Evolutionary conservation across 2,113 vertebrate genomes (phyloP), one percentile per base, ranked within the genome.

Genomic region (Coturnix japonica): DNA sequence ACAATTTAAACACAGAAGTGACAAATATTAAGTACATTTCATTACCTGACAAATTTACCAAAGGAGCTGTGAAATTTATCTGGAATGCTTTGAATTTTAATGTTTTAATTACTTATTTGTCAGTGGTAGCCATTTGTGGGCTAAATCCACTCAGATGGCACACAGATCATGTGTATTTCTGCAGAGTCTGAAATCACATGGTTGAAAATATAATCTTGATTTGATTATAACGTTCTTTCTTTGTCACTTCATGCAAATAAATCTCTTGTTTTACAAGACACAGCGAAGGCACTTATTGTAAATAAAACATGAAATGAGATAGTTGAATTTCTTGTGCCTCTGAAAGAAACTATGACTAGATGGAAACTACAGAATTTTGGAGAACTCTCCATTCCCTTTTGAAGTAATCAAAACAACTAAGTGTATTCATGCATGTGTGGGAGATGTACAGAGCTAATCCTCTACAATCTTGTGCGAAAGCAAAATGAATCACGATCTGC

Each of bases 401-500:
- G n/a, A 88, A 91, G 11, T 9, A 60, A 87, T 63, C 37, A 77
- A 79, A 93, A 66, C 18, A 85, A 85, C 15, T 1, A 12, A 81
- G 28, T 18, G 33, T 65, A 44, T 35, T 17, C 1, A 1, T 39
- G 47, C 66, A 47, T 78, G 23, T 51, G 30, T 26, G 67, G 5
- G 47, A 43, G 23, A 77, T 18, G 19, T 39, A 69, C 31, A 86
- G 63, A 86, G 22, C 46, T 73, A 90, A 90, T 73, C 74, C 70
- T 89, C 74, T 66, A 70, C 79, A 85, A 64, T 59, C 35, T 60
- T 47, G 25, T 67, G 53, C 35, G 67, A 95, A 61, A 49, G 25
- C 43, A 79, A 72, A 92, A 89, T 71, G 84, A 87, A 74, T 87
- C 81, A 89, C 41, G 64, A 92, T 77, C 77, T 81, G 73, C 76